Percentiles rank a stretch among this genome's conserved stretches.
Evolutionary conservation across 2,888 invertebrate genomes (phyloP).

Genomic region (Eupsilia transversa): DNA sequence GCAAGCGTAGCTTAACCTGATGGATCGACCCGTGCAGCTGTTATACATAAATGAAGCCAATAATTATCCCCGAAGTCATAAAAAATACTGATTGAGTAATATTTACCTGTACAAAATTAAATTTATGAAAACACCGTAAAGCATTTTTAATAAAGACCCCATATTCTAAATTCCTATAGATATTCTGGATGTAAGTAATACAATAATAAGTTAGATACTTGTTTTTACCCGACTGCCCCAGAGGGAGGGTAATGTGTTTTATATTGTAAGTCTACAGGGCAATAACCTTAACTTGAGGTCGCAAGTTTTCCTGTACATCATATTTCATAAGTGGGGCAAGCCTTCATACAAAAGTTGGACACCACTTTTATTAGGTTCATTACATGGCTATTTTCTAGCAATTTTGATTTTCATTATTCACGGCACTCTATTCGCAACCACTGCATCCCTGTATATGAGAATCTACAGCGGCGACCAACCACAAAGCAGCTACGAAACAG

Average conservation of each 20-base stretch:
- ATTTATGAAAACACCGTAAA: neutral
- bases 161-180: neutral
- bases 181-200: neutral
- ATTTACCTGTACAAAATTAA: neutral
- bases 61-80: neutral
- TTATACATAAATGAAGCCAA: neutral
- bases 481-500: neutral
- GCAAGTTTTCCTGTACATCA: neutral
- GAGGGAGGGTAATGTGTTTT: too few species aligned
- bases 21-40: too few species aligned
- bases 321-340: neutral
- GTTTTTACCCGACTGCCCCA: too few species aligned
- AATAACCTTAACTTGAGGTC: neutral
- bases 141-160: neutral
- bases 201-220: neutral
- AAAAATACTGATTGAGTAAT: neutral
- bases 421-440: neutral
- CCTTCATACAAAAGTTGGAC: neutral
- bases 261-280: neutral
- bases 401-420: neutral
- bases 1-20: too few species aligned
- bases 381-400: neutral
- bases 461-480: neutral
- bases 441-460: too few species aligned
- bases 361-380: too few species aligned